These are phyloP conservation scores for Distichodus sexfasciatus DNA, from an alignment of 2,797 vertebrate species.

Conservation along the genomic window DNA sequence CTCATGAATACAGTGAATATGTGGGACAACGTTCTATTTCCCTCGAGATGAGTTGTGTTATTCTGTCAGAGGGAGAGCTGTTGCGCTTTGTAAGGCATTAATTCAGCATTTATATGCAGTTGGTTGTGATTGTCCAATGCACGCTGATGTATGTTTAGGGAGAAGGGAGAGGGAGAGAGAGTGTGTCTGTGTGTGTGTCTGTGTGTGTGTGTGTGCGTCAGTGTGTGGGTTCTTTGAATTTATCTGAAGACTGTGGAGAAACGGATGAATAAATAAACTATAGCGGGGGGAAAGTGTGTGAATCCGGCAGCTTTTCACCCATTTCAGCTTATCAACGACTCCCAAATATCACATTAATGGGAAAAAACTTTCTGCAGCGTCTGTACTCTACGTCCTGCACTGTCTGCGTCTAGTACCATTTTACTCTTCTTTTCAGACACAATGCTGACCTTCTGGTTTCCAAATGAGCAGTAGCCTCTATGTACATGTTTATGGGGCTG, in stretches of 20 bases:
- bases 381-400: conserved; percentile 5
- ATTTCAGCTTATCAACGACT: conserved; percentile 83
- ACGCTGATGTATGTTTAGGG: background rate
- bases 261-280: conserved; percentile 49
- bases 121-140: too few species aligned
- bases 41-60: background rate
- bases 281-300: conserved; percentile 74
- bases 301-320: conserved; percentile 76
- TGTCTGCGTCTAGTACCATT: background rate
- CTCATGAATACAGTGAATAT: background rate
- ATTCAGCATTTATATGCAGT: conserved; percentile 9
- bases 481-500: background rate
- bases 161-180: background rate
- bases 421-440: conserved; percentile 9
- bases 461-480: background rate
- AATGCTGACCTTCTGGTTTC: too few species aligned
- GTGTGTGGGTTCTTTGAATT: conserved; percentile 20
- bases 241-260: conserved; percentile 8
- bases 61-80: background rate
- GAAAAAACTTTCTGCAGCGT: conserved; percentile 69
- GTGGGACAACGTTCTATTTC: background rate
- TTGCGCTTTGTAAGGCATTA: background rate
- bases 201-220: background rate
- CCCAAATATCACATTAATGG: conserved; percentile 84
- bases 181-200: background rate